phyloP scores from a whole-genome alignment of 2,113 vertebrate species.

The Anarhynchus alexandrinus region DNA sequence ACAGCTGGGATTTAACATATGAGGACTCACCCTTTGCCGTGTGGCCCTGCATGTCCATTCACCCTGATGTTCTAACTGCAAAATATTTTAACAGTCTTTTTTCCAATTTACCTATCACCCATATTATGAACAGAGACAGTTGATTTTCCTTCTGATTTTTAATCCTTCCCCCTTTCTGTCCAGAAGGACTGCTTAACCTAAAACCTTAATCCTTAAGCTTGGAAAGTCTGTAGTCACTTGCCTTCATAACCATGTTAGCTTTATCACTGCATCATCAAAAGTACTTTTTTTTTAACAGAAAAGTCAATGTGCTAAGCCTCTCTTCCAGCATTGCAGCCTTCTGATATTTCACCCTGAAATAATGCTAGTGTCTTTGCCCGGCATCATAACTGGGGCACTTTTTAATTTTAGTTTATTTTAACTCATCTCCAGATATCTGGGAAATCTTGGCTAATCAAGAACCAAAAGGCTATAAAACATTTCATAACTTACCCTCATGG shows the following conservation, averaged over 20 bases:
- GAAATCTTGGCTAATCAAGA: neutral
- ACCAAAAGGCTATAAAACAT: neutral
- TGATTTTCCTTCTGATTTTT: slow-evolving; percentile 63
- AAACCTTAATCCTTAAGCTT: slow-evolving; percentile 69
- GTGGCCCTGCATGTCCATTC: neutral
- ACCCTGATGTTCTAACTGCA: neutral
- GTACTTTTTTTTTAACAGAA: slow-evolving; percentile 48
- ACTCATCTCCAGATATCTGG: neutral
- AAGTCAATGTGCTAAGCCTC: slow-evolving; percentile 68
- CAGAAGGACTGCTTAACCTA: slow-evolving; percentile 68
- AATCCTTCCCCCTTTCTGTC: slow-evolving; percentile 58
- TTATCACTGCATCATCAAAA: slow-evolving; percentile 55
- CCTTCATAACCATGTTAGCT: slow-evolving; percentile 62
- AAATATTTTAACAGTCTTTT: neutral
- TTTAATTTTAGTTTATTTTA: slow-evolving; percentile 33
- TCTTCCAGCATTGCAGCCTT: slow-evolving; percentile 65
- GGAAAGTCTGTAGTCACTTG: slow-evolving; percentile 65
- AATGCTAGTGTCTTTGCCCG: slow-evolving; percentile 25
- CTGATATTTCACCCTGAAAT: slow-evolving; percentile 53
- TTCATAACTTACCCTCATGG: neutral
- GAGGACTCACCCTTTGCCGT: neutral
- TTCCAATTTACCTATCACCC: slow-evolving; percentile 35
- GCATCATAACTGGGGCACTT: neutral
- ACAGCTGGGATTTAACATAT: neutral
- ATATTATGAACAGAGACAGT: slow-evolving; percentile 24